Percentiles rank a stretch among this genome's conserved stretches.
Evolutionary conservation across 2,888 invertebrate species (phyloP).

Genomic region (Gryllus longicercus): DNA sequence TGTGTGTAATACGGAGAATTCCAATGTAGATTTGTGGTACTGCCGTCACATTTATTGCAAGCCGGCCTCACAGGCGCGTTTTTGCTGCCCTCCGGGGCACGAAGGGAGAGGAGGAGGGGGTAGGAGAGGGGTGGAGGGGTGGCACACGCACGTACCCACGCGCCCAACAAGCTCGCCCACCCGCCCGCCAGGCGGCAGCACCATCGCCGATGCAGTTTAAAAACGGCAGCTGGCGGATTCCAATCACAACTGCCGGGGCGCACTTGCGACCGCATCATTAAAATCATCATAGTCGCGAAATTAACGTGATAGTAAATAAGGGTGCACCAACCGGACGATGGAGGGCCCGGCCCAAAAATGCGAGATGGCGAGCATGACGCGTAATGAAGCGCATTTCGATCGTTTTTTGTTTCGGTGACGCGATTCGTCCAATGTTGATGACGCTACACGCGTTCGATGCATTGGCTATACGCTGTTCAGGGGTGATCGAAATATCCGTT

Average conservation of each 20-base stretch:
- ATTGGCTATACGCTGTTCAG: too few relatives aligned
- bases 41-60: not conserved
- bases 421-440: too few relatives aligned
- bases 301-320: conserved; percentile 8
- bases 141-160: too few relatives aligned
- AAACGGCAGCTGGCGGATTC: not conserved
- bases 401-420: conserved; percentile 2
- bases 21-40: conserved; percentile 17
- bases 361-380: conserved; percentile 1
- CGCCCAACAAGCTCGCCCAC: too few relatives aligned
- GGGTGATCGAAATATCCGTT: too few relatives aligned
- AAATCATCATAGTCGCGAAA: conserved; percentile 17
- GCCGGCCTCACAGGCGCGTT: not conserved
- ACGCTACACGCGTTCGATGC: too few relatives aligned
- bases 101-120: too few relatives aligned
- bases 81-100: too few relatives aligned
- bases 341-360: not conserved
- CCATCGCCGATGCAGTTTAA: too few relatives aligned
- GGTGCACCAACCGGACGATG: not conserved
- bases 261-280: not conserved
- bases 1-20: conserved; percentile 17
- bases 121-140: too few relatives aligned
- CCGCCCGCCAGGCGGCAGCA: too few relatives aligned
- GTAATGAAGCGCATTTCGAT: conserved; percentile 17
- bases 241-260: not conserved